Base-by-base conservation (phyloP, 2,797 vertebrate species). In the Coluber constrictor region DNA sequence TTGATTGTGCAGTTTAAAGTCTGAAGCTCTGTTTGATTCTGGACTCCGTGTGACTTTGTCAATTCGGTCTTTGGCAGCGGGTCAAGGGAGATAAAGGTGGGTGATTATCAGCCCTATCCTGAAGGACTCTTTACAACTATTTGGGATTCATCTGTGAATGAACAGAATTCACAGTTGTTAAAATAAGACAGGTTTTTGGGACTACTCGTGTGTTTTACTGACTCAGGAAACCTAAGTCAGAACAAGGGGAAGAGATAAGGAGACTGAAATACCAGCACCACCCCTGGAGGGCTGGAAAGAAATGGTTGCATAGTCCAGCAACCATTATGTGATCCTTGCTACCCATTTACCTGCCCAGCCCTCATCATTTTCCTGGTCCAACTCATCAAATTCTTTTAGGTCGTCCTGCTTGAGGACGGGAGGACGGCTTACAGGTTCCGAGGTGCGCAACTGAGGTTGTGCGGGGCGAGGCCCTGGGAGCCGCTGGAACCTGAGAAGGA, bases 381-480 rank as follows among this genome's bases (percentile, higher is more conserved):
- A 97, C 96, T 99, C 98, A 92, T 98, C 98, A 95, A 98, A 98
- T 95, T 98, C 99, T 97, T 99, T 99, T 91, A 99, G 97, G 95
- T 99, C 98, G 91, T 99, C 98, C 97, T 99, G 98, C 95, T 99
- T 99, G 63, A 99, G 97, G 97, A 99, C 99, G 60, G 98, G 98
- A 56, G 99, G 99, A n/a, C 98, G 98, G 96, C 98, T 98, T 88
- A 99, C 98, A 93, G 97, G 97, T 91, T 99, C 98, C 88, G 98
- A 97, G 90, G 97, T 96, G 90, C 98, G 98, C 57, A 98, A 98
- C 18, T 97, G 97, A 18, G 98, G 95, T 59, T 97, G 97, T 29
- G 97, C 95, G 90, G 97, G 20, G 96, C 98, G 96, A 93, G 97
- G 97, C 57, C 97, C 98, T 60, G 97, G 98, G 79, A 97, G 96